phyloP scores from a whole-genome alignment of 2,888 invertebrate genomes.

The Conchocele bisecta region DNA sequence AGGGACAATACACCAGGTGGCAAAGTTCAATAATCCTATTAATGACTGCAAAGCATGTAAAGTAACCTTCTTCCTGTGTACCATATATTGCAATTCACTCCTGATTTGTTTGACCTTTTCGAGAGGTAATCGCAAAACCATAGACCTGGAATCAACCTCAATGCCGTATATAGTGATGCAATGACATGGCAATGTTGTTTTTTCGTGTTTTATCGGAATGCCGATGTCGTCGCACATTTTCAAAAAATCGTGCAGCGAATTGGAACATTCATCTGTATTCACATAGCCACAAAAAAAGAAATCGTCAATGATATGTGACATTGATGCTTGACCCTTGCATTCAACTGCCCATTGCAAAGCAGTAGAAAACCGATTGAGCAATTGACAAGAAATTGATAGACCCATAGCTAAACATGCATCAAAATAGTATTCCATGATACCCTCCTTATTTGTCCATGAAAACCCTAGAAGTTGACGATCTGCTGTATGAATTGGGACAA shows the following conservation, averaged over 20 bases:
- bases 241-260: slow-evolving; percentile 10
- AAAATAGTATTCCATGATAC: slow-evolving; percentile 28
- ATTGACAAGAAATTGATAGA: slow-evolving; percentile 18
- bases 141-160: slow-evolving; percentile 28
- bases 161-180: slow-evolving; percentile 17
- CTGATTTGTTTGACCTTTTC: slow-evolving; percentile 20
- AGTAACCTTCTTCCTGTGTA: neutral
- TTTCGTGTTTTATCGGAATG: slow-evolving; percentile 3
- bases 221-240: slow-evolving; percentile 9
- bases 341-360: slow-evolving; percentile 31
- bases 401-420: slow-evolving; percentile 35
- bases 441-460: neutral
- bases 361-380: slow-evolving; percentile 23
- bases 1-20: slow-evolving; percentile 9
- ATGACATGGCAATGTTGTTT: slow-evolving; percentile 4
- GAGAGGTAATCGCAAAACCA: slow-evolving; percentile 6
- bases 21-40: slow-evolving; percentile 26
- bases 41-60: slow-evolving; percentile 19
- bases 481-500: slow-evolving; percentile 17
- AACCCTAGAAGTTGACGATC: slow-evolving; percentile 37
- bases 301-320: slow-evolving; percentile 37
- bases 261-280: slow-evolving; percentile 5
- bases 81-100: neutral
- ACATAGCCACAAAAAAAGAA: slow-evolving; percentile 26
- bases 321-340: neutral